Evolutionary conservation across 2,888 invertebrate genomes (phyloP), one percentile per base, ranked within the genome.

Genomic region (Teinopalpus imperialis): DNA sequence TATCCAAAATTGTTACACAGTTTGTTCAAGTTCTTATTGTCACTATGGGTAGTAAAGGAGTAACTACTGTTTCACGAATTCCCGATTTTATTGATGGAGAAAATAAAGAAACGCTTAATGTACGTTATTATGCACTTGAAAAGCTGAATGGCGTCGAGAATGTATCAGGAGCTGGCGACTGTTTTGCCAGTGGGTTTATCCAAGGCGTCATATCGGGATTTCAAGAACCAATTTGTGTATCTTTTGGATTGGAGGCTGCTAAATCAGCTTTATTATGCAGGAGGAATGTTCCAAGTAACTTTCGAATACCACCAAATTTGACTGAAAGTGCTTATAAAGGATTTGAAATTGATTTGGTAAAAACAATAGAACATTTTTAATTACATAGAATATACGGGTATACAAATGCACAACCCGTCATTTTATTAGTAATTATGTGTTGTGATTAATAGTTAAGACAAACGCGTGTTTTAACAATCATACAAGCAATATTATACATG

Each of bases 81-180:
- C 64, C 20, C 3, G 8, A 64, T 10, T 41, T 57, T 24, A 62
- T 70, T 3, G 9, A 37, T 3, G 59, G 47, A 36, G 59, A 58
- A 24, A 30, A 20, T 13, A 35, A 48, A 35, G 23, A 47, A n/a
- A 40, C 46, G 13, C 26, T 66, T 12, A 39, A 54, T 29, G 61
- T 63, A 18, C 63, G 57, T 43, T 56, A 66, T 34, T 92, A 92
- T 66, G 74, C 81, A 37, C 76, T 75, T 2, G 51, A 75, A 53
- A 57, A 65, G 47, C 48, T 90, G 24, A 45, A 69, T 44, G 60
- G 82, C 37, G 73, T 95, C 7, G 88, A 91, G 37, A 95, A 92
- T 81, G 95, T 95, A 0, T 95, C 94, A n/a, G 96, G 95, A 2
- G 95, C 95, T 10, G 95, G 95, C 1, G 96, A 96, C 65, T 94